phyloP scores from a whole-genome alignment of 2,797 vertebrate species.

The Thaleichthys pacificus region DNA sequence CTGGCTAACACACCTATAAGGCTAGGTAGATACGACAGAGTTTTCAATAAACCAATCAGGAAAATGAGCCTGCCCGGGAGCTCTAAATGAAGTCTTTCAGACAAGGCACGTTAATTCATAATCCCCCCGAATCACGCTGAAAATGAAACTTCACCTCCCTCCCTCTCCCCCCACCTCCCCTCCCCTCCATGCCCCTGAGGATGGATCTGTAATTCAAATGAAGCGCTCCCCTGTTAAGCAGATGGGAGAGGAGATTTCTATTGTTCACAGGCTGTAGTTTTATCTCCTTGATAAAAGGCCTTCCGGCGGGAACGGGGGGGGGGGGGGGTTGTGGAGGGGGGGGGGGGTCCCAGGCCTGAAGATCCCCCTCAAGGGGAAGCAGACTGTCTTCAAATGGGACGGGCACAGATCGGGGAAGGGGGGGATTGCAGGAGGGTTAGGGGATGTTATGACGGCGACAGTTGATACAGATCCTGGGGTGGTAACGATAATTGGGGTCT shows the following conservation, averaged over 20 bases:
- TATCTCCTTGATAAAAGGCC: constrained; percentile 66
- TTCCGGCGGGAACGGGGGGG: constrained; percentile 45
- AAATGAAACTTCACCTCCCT: constrained; percentile 61
- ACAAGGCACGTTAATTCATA: constrained; percentile 70
- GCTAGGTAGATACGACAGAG: constrained; percentile 55
- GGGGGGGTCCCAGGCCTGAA: constrained; percentile 1
- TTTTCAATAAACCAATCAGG: constrained; percentile 62
- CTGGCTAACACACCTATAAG: constrained; percentile 5
- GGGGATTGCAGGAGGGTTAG: constrained; percentile 16
- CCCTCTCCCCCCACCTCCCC: constrained; percentile 32
- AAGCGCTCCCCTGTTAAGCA: constrained; percentile 71
- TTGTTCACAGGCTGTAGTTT: constrained; percentile 74
- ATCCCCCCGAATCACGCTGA: constrained; percentile 72
- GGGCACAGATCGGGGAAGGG: constrained; percentile 4
- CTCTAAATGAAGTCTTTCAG: constrained; percentile 73
- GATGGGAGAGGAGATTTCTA: constrained; percentile 76
- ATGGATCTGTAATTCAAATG: constrained; percentile 74
- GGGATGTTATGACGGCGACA: neutral
- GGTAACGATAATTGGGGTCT: constrained; percentile 58
- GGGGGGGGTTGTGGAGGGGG: constrained; percentile 12
- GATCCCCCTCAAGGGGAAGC: constrained; percentile 6
- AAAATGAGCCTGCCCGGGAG: constrained; percentile 51
- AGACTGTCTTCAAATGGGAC: constrained; percentile 46
- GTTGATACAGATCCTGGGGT: constrained; percentile 37
- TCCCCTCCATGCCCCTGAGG: constrained; percentile 53